A percentile compares a stretch with the other conserved stretches of the same genome.
Conservation (phyloP, 2,888 invertebrate species). For the Leucophora obtusa region DNA sequence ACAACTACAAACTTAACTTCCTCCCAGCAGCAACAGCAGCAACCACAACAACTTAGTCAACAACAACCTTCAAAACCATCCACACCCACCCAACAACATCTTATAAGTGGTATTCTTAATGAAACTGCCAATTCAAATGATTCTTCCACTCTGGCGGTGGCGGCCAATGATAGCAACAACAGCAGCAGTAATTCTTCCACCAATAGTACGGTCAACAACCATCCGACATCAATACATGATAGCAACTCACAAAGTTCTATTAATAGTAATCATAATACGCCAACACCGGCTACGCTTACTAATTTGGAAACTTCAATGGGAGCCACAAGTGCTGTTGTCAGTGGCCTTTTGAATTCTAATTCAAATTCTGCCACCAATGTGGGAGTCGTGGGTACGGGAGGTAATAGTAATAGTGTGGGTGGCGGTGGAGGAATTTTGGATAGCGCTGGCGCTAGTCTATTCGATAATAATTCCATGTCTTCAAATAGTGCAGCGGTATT, state of each 20-base stretch:
- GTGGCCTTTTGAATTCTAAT: slow-evolving; percentile 72
- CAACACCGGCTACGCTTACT: slow-evolving; percentile 36
- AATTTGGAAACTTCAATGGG: slow-evolving; percentile 65
- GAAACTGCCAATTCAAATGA: slow-evolving; percentile 78
- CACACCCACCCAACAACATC: slow-evolving; percentile 70
- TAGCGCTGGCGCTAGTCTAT: slow-evolving; percentile 71
- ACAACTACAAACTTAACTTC: slow-evolving; percentile 55
- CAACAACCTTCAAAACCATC: slow-evolving; percentile 68
- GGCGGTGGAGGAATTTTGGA: slow-evolving; percentile 67
- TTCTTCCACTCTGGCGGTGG: slow-evolving; percentile 76
- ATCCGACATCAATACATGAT: slow-evolving; percentile 78
- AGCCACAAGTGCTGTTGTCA: slow-evolving; percentile 57
- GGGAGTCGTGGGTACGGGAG: slow-evolving; percentile 58
- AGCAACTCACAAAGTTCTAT: slow-evolving; percentile 78
- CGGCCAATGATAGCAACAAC: slow-evolving; percentile 77
- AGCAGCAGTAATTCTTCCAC: slow-evolving; percentile 78
- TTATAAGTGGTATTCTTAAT: slow-evolving; percentile 74
- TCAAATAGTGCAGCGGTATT: slow-evolving; percentile 72
- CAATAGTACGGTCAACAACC: slow-evolving; percentile 78
- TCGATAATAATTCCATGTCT: slow-evolving; percentile 76
- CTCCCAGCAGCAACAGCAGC: slow-evolving; percentile 60
- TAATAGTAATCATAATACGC: slow-evolving; percentile 70
- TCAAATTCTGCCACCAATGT: slow-evolving; percentile 73
- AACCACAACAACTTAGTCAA: slow-evolving; percentile 63
- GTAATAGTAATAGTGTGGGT: slow-evolving; percentile 68